Base-by-base conservation (phyloP, 2,797 vertebrate species). In the Xyrichtys novacula region DNA sequence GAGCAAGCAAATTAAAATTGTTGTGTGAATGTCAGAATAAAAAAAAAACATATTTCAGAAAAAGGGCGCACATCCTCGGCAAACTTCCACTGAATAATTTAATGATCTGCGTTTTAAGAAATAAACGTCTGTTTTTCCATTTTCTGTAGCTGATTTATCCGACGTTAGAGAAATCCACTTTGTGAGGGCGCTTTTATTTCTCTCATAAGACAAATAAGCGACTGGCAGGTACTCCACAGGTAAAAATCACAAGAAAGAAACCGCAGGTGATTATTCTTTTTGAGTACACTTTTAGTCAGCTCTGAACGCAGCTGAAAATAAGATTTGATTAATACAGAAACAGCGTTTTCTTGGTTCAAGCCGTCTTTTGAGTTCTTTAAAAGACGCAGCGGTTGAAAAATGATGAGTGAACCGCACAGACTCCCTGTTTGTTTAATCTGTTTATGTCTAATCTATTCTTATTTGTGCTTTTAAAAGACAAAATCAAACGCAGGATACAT, bases 31-130 rank as follows among this genome's bases (percentile, higher is more conserved):
- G 81, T 56, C 43, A 84, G 32, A 34, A 34, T n/a, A 46, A 46
- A 46, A 29, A 29, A 25, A 48, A 28, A 48, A 11, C 43, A 48
- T 22, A 43, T 22, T 43, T 43, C 69, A 71, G 72, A 76, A 80
- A 74, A 71, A 53, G 49, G 67, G 59, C 11, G 10, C 63, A 65
- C 68, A 74, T 75, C 81, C 70, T 77, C 78, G 31, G 70, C 68
- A 78, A 79, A 88, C 55, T 60, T 74, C 39, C 63, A 55, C 84
- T 88, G 76, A 91, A 91, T 89, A 54, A 89, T 87, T 84, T 52
- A 88, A 79, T 76, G 44, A 75, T 44, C 46, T 47, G 48, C 42
- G 42, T 71, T 78, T 81, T 62, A 43, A 64, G 73, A 79, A 62
- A 72, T 31, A 76, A 53, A 70, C 38, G 34, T 50, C 29, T 25